phyloP scores from a whole-genome alignment of 2,888 invertebrate species.

The Gymnosoma rotundatum region DNA sequence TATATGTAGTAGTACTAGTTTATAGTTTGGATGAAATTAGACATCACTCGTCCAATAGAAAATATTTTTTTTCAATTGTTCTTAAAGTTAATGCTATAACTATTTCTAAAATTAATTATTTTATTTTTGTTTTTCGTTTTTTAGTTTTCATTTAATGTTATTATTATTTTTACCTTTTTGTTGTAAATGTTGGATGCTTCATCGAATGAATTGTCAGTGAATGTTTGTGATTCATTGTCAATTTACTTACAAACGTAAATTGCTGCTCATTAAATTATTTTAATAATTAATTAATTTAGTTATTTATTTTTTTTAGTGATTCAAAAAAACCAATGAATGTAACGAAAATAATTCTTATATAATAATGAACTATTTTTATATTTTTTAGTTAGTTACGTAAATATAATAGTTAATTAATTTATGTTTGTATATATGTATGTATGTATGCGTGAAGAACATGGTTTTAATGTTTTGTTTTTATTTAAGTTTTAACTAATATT shows the following conservation, averaged over 20 bases:
- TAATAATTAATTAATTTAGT: not conserved
- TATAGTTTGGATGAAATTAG: conserved; percentile 6
- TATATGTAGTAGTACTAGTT: not conserved
- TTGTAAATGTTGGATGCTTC: conserved; percentile 6
- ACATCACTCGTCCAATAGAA: not conserved
- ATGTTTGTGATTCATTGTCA: not conserved
- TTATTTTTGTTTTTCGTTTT: not conserved
- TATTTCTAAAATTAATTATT: conserved; percentile 13
- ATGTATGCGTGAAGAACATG: conserved; percentile 40
- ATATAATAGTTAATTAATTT: not conserved
- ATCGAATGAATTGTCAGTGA: conserved; percentile 4
- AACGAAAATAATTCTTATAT: conserved; percentile 9
- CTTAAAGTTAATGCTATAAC: not conserved
- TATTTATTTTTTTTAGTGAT: not conserved
- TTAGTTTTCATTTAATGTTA: not conserved
- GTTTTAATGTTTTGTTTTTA: not conserved
- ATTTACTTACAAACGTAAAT: not conserved
- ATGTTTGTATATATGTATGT: not conserved
- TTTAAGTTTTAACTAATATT: conserved; percentile 16
- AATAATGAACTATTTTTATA: conserved; percentile 1
- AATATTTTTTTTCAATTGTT: not conserved
- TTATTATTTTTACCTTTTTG: not conserved
- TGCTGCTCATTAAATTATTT: not conserved
- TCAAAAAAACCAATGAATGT: not conserved
- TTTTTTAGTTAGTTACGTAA: not conserved